These are phyloP conservation scores for Drosophila koepferae DNA, from an alignment of 2,888 invertebrate genomes.

Conservation along the genomic window DNA sequence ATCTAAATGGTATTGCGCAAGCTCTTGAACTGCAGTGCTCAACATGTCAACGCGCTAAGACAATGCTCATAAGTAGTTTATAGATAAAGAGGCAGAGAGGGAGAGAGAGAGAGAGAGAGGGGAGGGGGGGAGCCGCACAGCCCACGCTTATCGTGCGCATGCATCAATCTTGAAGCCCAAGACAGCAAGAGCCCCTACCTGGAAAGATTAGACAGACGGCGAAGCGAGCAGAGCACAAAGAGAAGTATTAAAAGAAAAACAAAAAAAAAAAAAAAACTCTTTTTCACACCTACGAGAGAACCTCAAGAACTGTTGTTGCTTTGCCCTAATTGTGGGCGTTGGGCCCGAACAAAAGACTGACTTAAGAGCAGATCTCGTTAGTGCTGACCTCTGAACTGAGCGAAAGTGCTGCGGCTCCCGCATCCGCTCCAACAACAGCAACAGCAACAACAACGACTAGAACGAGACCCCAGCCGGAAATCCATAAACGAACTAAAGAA, in stretches of 20 bases:
- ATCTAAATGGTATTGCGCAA: constrained; percentile 15
- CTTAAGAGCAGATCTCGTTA: constrained; percentile 52
- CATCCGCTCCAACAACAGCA: constrained; percentile 26
- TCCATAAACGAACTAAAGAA: constrained; percentile 6
- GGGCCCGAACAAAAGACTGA: constrained; percentile 29
- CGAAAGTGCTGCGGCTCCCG: constrained; percentile 46
- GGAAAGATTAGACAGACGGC: constrained; percentile 50
- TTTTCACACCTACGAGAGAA: constrained; percentile 61
- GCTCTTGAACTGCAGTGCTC: constrained; percentile 32
- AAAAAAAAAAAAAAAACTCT: constrained; percentile 26
- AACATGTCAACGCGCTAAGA: constrained; percentile 46
- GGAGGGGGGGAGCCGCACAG: not conserved
- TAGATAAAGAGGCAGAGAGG: not conserved
- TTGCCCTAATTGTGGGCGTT: constrained; percentile 63
- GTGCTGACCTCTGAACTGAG: constrained; percentile 47
- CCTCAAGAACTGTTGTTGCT: constrained; percentile 19
- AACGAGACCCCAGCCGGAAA: constrained; percentile 49
- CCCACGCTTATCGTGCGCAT: constrained; percentile 50
- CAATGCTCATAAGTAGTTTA: constrained; percentile 25
- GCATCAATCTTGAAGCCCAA: constrained; percentile 63
- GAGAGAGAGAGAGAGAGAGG: not conserved
- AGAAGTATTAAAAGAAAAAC: constrained; percentile 12
- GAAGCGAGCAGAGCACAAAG: constrained; percentile 10
- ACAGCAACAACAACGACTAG: not conserved
- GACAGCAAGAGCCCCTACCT: constrained; percentile 56